A percentile compares a stretch with the other conserved stretches of the same genome.
Evolutionary conservation across 2,113 vertebrate species (phyloP).

Genomic region (Peromyscus maniculatus): DNA sequence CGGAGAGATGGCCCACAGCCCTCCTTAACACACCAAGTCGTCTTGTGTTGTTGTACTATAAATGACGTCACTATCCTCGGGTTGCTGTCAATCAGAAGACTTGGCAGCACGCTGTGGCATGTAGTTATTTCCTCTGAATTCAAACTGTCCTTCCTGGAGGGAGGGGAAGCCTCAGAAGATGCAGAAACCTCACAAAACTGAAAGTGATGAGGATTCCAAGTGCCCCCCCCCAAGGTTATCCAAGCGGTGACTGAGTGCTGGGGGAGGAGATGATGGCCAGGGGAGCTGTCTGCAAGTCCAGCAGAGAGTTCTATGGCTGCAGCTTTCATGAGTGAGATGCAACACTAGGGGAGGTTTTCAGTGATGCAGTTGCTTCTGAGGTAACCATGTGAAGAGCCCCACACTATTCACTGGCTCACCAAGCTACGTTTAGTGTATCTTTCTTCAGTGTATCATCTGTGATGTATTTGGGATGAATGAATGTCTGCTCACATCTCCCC

Average conservation of each 20-base stretch:
- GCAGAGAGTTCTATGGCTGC: background rate
- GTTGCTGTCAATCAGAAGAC: background rate
- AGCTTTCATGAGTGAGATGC: background rate
- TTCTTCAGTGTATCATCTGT: background rate
- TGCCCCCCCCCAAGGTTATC: background rate
- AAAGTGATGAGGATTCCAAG: background rate
- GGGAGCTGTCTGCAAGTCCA: background rate
- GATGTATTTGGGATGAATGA: background rate
- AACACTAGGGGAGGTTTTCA: background rate
- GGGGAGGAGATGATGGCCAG: background rate
- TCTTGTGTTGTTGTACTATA: background rate
- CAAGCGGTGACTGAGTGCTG: background rate
- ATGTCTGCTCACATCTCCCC: background rate
- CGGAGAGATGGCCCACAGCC: background rate
- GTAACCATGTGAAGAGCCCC: background rate
- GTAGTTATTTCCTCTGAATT: background rate
- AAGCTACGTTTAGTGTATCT: background rate
- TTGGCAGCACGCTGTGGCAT: background rate
- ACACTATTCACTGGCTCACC: background rate
- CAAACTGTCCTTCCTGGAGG: background rate
- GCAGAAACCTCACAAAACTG: background rate
- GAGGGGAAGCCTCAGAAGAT: background rate
- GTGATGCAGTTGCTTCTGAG: background rate
- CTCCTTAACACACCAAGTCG: conserved; percentile 15
- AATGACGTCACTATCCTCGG: background rate